Conservation (phyloP, 35 echinoderm and acorn worm species). For the Diadema setosum region DNA sequence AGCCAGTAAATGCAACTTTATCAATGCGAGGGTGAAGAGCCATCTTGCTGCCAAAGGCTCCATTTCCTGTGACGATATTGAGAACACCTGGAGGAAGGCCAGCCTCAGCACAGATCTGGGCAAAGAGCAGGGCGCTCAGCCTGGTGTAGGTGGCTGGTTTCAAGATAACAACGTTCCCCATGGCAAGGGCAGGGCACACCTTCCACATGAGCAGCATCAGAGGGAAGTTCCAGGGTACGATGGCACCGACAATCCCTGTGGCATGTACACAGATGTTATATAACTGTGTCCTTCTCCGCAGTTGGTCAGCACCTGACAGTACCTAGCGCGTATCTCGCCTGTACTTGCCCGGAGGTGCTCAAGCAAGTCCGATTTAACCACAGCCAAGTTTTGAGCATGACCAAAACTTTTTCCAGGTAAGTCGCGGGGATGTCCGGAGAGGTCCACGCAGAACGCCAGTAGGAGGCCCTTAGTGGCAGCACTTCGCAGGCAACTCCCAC, state of each 20-base stretch:
- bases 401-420: too few species aligned
- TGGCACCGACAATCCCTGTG: constrained; percentile 89
- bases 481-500: too few species aligned
- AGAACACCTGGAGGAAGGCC: constrained; percentile 94
- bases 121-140: constrained; percentile 85
- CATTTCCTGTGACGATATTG: constrained; percentile 95
- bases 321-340: too few species aligned
- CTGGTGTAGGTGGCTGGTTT: constrained; percentile 97
- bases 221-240: constrained; percentile 98
- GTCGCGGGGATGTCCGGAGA: too few species aligned
- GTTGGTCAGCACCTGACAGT: too few species aligned
- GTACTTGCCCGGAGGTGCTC: too few species aligned
- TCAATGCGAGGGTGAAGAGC: constrained; percentile 78
- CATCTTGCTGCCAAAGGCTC: constrained; percentile 89
- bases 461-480: too few species aligned
- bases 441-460: too few species aligned
- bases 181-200: constrained; percentile 94
- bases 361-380: too few species aligned
- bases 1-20: constrained; percentile 98
- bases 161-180: constrained; percentile 94
- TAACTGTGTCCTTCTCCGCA: too few species aligned
- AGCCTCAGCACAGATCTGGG: constrained; percentile 98
- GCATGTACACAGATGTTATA: too few species aligned
- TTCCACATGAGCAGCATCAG: constrained; percentile 98
- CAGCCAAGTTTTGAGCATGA: too few species aligned